Evolutionary conservation across 2,888 invertebrate genomes (phyloP), one percentile per base, ranked within the genome.

Genomic region (Pilophorus perplexus): DNA sequence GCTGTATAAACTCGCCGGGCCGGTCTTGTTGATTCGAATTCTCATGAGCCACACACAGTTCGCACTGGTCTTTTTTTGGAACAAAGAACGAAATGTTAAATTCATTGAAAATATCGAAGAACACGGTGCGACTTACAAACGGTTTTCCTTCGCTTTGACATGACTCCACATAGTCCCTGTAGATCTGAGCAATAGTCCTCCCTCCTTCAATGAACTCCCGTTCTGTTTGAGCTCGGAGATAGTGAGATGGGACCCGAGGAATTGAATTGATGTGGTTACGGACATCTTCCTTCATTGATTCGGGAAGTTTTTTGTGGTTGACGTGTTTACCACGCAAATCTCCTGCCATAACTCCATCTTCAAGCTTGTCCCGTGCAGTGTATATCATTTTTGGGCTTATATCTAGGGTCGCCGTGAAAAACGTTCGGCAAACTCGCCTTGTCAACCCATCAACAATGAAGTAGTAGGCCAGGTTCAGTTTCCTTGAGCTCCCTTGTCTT

Each of bases 191-290:
- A n/a, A 60, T 46, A 2, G 60, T 46, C 33, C 18, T 60, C 25
- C 60, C 46, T 10, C 60, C 46, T 2, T 60, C 60, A 3, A 60
- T 60, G 16, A 25, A 60, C 20, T 60, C 60, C 6, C 46, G 10
- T 3, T 8, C 6, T 1, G 60, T 27, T n/a, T 60, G 60, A 2
- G 25, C 50, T 1, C 50, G 2, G 22, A 66, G 62, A 52, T 72
- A 72, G 60, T 72, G 71, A 27, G 40, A 42, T 28, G 22, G 25
- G 4, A 62, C 16, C 27, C 64, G 6, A 20, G 64, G 64, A 14
- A 62, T 62, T 2, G 64, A 62, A 20, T 62, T 28, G 2, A 62
- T 62, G 16, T 62, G 64, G 12, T 16, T 23, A n/a, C 64, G 42
- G 12, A 60, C 28, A 40, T 57, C 57, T 3, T 44, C 18, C 16